Conservation (phyloP, 1,140 invertebrate genomes). For the Leucophenga varia region DNA sequence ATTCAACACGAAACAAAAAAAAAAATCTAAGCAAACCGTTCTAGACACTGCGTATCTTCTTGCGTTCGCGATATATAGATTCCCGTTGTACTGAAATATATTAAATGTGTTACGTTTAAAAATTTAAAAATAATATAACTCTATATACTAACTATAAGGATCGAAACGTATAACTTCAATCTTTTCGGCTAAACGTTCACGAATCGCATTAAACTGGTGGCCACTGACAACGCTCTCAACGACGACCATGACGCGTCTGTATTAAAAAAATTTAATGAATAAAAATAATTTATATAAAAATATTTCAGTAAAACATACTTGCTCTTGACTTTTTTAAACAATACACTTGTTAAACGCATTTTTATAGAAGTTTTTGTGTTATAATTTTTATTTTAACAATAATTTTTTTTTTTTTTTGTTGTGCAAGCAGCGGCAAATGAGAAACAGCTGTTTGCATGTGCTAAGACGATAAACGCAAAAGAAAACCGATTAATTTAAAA, state of each 20-base stretch:
- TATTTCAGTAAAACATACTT: no score
- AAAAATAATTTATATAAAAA: no score
- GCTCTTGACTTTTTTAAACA: slow-evolving; percentile 26
- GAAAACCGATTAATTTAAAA: no score
- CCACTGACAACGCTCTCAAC: slow-evolving; percentile 77
- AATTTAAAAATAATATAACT: neutral
- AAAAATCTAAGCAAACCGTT: no score
- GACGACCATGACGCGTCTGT: slow-evolving; percentile 71
- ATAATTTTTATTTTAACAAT: no score
- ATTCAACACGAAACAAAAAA: no score
- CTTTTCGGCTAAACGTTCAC: slow-evolving; percentile 76
- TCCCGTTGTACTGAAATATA: slow-evolving; percentile 66
- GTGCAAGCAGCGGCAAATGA: no score
- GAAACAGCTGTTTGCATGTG: no score
- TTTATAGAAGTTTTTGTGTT: neutral
- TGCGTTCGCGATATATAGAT: slow-evolving; percentile 66
- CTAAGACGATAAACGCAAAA: no score
- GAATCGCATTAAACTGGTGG: slow-evolving; percentile 65
- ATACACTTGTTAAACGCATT: slow-evolving; percentile 21
- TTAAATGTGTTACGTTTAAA: slow-evolving; percentile 8
- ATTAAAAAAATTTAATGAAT: no score
- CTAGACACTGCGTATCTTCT: slow-evolving; percentile 66
- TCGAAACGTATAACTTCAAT: slow-evolving; percentile 73
- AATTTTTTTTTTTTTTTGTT: no score
- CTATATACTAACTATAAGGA: slow-evolving; percentile 69